Conservation (phyloP, 2,113 vertebrate species). For the Microtus pennsylvanicus region DNA sequence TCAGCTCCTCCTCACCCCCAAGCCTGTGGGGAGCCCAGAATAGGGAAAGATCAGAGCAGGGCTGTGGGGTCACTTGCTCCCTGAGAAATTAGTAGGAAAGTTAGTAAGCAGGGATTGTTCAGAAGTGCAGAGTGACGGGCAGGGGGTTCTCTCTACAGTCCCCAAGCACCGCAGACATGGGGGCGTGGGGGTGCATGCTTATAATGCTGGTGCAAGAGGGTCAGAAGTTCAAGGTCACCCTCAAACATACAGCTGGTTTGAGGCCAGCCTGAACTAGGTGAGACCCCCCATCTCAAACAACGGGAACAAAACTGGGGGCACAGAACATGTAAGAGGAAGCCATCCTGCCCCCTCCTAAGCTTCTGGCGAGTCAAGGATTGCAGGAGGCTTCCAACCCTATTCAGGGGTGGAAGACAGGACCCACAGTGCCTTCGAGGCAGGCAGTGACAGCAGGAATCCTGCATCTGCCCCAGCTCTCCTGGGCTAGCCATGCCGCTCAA, state of each 20-base stretch:
- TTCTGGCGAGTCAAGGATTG: not conserved
- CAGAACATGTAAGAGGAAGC: not conserved
- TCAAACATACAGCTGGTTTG: not conserved
- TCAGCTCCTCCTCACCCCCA: not conserved
- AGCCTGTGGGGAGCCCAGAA: not conserved
- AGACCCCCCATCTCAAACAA: not conserved
- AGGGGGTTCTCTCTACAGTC: not conserved
- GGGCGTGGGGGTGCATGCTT: too few relatives aligned
- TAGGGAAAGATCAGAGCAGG: not conserved
- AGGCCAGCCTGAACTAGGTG: not conserved
- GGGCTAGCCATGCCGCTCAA: not conserved
- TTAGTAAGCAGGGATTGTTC: not conserved
- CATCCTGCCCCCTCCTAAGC: not conserved
- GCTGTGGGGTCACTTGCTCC: not conserved
- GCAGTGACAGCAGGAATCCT: not conserved
- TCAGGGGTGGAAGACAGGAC: not conserved
- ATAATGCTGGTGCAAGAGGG: not conserved
- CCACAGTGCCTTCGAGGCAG: not conserved
- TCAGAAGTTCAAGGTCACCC: not conserved
- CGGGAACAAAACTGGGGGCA: not conserved
- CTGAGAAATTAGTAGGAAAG: not conserved
- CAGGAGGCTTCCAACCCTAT: not conserved
- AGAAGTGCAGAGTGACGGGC: not conserved
- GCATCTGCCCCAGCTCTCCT: conserved; percentile 27
- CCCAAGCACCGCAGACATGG: not conserved